phyloP scores from a whole-genome alignment of 2,888 invertebrate species.

The Eilema griseolum region DNA sequence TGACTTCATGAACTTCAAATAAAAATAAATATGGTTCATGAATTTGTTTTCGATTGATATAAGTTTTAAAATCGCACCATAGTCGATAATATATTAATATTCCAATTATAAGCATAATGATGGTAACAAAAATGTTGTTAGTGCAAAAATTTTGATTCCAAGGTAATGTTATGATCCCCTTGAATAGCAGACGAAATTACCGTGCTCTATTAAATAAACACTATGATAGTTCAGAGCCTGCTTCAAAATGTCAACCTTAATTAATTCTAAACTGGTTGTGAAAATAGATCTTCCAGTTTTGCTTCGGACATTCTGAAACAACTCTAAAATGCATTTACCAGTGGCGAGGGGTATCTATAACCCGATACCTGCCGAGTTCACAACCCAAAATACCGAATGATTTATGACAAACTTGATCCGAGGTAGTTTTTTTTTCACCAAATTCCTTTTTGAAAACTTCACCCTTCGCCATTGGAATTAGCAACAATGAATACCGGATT shows the following conservation, averaged over 20 bases:
- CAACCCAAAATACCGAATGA: too few species aligned
- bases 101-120: slow-evolving; percentile 32
- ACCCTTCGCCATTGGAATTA: too few species aligned
- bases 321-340: slow-evolving; percentile 15
- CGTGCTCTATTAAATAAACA: slow-evolving; percentile 26
- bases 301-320: slow-evolving; percentile 10
- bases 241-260: slow-evolving; percentile 7
- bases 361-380: too few species aligned
- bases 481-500: too few species aligned
- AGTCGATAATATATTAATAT: slow-evolving; percentile 19
- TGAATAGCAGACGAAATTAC: slow-evolving; percentile 17
- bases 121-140: slow-evolving; percentile 26
- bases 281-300: background rate
- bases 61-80: background rate
- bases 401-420: too few species aligned
- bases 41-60: background rate
- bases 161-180: slow-evolving; percentile 31
- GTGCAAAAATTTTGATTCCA: slow-evolving; percentile 35
- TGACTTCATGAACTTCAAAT: background rate
- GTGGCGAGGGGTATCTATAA: too few species aligned
- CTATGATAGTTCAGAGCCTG: background rate
- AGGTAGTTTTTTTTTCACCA: too few species aligned
- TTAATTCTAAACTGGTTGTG: background rate
- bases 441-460: too few species aligned
- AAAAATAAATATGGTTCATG: background rate